Evolutionary conservation across 2,797 vertebrate genomes (phyloP).

Genomic region (Spondyliosoma cantharus): DNA sequence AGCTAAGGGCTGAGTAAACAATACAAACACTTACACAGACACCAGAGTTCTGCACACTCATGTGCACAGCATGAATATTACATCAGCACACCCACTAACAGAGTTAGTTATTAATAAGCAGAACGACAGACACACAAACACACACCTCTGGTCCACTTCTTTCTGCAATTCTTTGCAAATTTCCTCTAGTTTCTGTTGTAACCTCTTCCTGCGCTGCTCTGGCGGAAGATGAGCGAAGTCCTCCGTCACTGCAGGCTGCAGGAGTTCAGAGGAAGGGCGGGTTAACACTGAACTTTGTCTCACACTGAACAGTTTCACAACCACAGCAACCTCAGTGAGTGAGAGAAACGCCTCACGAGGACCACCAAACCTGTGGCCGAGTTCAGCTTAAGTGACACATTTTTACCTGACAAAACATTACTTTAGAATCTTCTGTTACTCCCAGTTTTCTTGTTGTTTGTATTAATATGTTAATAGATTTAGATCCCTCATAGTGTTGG

Average conservation of each 20-base stretch:
- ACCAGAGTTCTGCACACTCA: conserved; percentile 39
- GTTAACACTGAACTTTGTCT: conserved; percentile 17
- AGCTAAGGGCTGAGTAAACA: conserved; percentile 70
- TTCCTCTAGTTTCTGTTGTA: conserved; percentile 90
- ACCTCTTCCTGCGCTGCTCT: conserved; percentile 90
- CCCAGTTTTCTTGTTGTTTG: too few relatives aligned
- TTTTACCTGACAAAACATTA: neutral
- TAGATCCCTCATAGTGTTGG: too few relatives aligned
- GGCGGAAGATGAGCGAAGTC: conserved; percentile 92
- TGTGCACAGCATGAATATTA: conserved; percentile 65
- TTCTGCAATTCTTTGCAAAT: conserved; percentile 90
- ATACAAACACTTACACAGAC: conserved; percentile 56
- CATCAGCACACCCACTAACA: conserved; percentile 50
- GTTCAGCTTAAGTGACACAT: conserved; percentile 47
- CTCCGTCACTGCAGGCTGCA: conserved; percentile 86
- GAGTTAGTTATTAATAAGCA: conserved; percentile 60
- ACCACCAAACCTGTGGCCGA: conserved; percentile 36
- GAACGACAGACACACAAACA: conserved; percentile 36
- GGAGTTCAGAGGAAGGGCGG: conserved; percentile 54
- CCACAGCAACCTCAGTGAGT: neutral
- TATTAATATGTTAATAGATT: too few relatives aligned
- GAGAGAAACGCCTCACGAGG: conserved; percentile 4
- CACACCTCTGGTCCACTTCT: conserved; percentile 92
- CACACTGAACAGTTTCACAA: conserved; percentile 20
- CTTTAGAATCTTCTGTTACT: conserved; percentile 8